A percentile compares a stretch with the other conserved stretches of the same genome.
Conservation (phyloP, 2,888 invertebrate species). For the Chaitophorus viminalis region DNA sequence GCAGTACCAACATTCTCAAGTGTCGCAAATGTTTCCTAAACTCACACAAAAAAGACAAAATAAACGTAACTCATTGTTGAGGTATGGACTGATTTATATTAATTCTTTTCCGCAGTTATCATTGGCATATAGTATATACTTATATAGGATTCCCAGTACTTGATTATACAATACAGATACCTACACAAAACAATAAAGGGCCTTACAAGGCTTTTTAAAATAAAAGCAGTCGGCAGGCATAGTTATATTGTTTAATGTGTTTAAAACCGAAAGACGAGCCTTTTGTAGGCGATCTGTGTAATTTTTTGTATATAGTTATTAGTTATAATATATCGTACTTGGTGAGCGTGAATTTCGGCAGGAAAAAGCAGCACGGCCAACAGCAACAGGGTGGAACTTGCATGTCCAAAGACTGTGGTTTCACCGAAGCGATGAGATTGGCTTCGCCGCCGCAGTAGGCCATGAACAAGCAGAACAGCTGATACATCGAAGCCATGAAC, state of each 20-base stretch:
- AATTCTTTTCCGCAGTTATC: neutral
- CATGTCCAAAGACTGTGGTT: conserved; percentile 72
- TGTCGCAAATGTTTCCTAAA: conserved; percentile 71
- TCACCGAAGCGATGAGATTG: conserved; percentile 72
- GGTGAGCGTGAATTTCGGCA: conserved; percentile 72
- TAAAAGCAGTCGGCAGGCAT: neutral
- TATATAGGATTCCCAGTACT: neutral
- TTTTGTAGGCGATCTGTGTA: too few relatives aligned
- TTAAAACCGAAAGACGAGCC: too few relatives aligned
- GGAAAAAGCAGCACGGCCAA: conserved; percentile 75
- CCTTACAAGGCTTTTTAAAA: neutral
- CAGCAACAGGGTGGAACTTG: conserved; percentile 79
- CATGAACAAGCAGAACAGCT: conserved; percentile 75
- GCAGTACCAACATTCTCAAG: conserved; percentile 74
- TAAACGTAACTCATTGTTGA: neutral
- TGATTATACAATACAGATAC: too few relatives aligned
- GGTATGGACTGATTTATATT: neutral
- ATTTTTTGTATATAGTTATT: too few relatives aligned
- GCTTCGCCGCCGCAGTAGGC: conserved; percentile 75
- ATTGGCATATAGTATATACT: neutral
- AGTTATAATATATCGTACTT: conserved; percentile 71
- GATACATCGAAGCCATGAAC: conserved; percentile 77
- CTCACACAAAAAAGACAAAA: conserved; percentile 63
- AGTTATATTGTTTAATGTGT: neutral
- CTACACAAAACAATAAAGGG: too few relatives aligned